phyloP scores from a whole-genome alignment of 1,140 invertebrate genomes.

The Ips nitidus region DNA sequence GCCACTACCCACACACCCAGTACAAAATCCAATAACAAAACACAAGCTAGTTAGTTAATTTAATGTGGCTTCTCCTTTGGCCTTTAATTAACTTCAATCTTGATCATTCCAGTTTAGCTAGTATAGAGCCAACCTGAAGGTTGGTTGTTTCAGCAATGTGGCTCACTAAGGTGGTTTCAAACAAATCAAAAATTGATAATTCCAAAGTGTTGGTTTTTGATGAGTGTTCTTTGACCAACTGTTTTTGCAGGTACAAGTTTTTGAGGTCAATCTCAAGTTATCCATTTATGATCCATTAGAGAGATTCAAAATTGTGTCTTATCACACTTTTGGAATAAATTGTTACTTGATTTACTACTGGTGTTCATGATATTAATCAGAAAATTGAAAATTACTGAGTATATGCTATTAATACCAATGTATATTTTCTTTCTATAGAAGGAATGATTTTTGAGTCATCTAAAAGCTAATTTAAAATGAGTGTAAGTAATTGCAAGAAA shows the following conservation, averaged over 20 bases:
- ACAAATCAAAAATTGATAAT: conserved; percentile 41
- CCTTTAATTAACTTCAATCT: conserved; percentile 36
- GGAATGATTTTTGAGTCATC: no score
- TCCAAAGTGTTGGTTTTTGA: conserved; percentile 57
- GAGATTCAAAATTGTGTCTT: no score
- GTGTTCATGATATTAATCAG: no score
- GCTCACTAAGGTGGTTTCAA: conserved; percentile 34
- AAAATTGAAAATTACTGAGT: no score
- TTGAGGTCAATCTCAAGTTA: no score
- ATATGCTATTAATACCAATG: no score
- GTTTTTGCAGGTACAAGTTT: conserved; percentile 66
- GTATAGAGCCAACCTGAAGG: conserved; percentile 7
- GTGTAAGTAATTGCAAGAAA: no score
- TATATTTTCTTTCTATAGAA: no score
- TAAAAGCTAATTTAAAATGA: no score
- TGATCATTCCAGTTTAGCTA: conserved; percentile 8
- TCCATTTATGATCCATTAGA: no score
- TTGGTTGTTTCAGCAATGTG: conserved; percentile 28
- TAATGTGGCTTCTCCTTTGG: conserved; percentile 35
- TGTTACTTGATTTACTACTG: no score
- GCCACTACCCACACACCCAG: conserved; percentile 3
- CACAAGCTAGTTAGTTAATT: conserved; percentile 16
- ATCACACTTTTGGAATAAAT: no score
- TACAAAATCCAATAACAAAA: conserved; percentile 28
- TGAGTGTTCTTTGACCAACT: conserved; percentile 69